These are phyloP conservation scores for Pelecanoides urinatrix DNA, from an alignment of 2,113 vertebrate genomes.

Conservation along the genomic window DNA sequence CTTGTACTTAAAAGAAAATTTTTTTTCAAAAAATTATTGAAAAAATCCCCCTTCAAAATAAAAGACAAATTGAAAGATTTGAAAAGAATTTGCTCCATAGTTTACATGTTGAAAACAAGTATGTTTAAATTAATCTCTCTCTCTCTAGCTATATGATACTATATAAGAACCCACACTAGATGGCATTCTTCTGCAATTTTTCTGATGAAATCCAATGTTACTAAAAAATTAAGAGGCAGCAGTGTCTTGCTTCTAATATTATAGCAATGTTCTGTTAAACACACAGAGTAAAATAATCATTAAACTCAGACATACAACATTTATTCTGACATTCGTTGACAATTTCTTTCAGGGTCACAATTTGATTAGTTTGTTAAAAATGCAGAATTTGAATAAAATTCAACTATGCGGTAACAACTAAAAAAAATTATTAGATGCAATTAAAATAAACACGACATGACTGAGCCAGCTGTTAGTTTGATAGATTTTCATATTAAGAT, in stretches of 20 bases:
- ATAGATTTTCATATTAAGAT: background rate
- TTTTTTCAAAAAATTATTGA: background rate
- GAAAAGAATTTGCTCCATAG: background rate
- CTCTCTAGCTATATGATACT: background rate
- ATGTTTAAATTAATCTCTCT: background rate
- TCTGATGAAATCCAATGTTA: background rate
- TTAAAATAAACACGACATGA: background rate
- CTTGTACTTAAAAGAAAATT: background rate
- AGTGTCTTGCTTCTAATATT: background rate
- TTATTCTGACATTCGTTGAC: background rate
- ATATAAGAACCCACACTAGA: background rate
- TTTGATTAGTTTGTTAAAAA: constrained; percentile 5
- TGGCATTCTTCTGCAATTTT: constrained; percentile 26
- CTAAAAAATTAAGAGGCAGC: background rate
- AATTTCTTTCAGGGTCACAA: background rate
- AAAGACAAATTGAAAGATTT: background rate
- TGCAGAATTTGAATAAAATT: background rate
- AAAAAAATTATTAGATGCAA: background rate
- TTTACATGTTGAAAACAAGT: background rate
- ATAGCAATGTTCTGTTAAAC: background rate
- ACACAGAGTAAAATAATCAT: background rate
- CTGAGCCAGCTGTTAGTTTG: background rate
- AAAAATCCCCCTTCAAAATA: background rate
- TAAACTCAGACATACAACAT: background rate
- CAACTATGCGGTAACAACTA: background rate